Base-by-base conservation (phyloP, 2,888 invertebrate genomes). In the Scaptomyza tumidula region DNA sequence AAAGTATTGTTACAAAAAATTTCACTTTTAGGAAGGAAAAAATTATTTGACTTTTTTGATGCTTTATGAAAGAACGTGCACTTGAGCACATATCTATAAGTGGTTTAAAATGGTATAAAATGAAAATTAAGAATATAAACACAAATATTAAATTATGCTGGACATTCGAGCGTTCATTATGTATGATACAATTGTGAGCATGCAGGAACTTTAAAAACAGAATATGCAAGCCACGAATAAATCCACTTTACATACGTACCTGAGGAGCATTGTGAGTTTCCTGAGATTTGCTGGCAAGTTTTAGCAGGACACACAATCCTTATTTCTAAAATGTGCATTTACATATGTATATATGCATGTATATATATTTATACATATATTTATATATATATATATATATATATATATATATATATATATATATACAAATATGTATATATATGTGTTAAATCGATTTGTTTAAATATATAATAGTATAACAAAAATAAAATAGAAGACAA, bases 291-390 rank as follows among this genome's bases (percentile, higher is more conserved):
- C 91, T 94, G 95, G 93, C 94, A 95, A 92, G 95, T 94, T 94
- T 95, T 95, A 93, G 95, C 94, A 92, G 95, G 95, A 93, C 95
- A 95, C 93, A 95, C 94, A 94, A 95, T 95, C 95, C 95, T 94
- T 94, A 95, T 94, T 93, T 95, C 95, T 95, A 90, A 83, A 82
- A 83, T 60, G 64, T 71, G 65, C 29, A 59, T 39, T 49, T 33
- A 59, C 48, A 44, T 37, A 54, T 41, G n/a, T 11, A 45, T 19
- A n/a, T 39, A 60, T 52, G 6, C 6, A n/a, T 37, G n/a, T 14
- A 62, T 63, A 43, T 44, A 37, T 31, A 45, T n/a, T 62, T 63
- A 43, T 43, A 35, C n/a, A 37, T 35, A 50, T 44, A 35, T 59
- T 0, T 24, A 6, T 31, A 29, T 45, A 56, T 43, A 43, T 39